Evolutionary conservation across 1,140 invertebrate genomes (phyloP).

Genomic region (Spodoptera litura): DNA sequence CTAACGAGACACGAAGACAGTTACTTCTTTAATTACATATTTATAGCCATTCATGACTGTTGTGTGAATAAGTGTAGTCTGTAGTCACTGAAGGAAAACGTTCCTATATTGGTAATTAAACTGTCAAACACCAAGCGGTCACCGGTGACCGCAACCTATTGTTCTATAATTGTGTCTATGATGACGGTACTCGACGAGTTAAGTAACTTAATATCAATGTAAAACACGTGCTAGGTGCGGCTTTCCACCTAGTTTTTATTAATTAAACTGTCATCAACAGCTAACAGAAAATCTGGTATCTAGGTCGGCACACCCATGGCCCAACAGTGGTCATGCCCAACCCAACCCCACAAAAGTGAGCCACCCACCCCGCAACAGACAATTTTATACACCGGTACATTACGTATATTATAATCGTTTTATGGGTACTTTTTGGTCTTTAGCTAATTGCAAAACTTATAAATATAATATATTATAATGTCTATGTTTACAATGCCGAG

Average conservation of each 20-base stretch:
- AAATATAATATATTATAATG: no score
- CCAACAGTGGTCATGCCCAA: conserved; percentile 30
- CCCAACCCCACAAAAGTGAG: conserved; percentile 44
- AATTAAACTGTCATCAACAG: conserved; percentile 53
- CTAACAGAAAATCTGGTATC: conserved; percentile 51
- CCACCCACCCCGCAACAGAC: conserved; percentile 17
- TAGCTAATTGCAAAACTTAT: no score
- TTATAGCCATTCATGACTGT: background rate
- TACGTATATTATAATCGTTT: conserved; percentile 4
- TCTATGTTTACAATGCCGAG: no score
- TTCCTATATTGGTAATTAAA: conserved; percentile 1
- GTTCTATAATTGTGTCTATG: no score
- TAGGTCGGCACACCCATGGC: conserved; percentile 60
- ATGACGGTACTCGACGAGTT: no score
- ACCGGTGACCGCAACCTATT: no score
- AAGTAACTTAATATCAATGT: conserved; percentile 12
- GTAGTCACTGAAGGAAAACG: background rate
- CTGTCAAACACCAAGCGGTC: no score
- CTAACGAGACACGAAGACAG: background rate
- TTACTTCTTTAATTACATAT: background rate
- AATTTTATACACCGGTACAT: background rate
- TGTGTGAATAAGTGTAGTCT: background rate
- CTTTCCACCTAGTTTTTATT: conserved; percentile 47
- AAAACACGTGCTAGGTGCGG: conserved; percentile 25
- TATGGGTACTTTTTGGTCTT: background rate